Conservation (phyloP, 2,888 invertebrate genomes). For the Xestia xanthographa region DNA sequence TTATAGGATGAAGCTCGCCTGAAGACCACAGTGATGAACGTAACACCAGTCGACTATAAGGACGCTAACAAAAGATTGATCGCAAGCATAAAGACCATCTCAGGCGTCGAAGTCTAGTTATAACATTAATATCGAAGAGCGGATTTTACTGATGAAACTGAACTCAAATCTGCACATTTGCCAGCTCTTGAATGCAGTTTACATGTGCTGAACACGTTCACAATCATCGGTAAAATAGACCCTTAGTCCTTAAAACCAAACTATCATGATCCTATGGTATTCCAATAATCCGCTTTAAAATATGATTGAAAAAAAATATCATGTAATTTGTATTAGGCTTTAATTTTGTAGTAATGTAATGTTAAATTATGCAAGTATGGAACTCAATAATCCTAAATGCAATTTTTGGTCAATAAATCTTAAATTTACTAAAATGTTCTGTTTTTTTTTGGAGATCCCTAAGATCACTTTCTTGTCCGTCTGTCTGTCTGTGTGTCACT, state of each 20-base stretch:
- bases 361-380: constrained; percentile 52
- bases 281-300: constrained; percentile 19
- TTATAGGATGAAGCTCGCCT: constrained; percentile 95
- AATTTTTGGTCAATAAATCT: constrained; percentile 39
- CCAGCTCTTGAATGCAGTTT: neutral
- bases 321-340: constrained; percentile 49
- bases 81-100: constrained; percentile 92
- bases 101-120: constrained; percentile 89
- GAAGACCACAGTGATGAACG: constrained; percentile 93
- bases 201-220: neutral
- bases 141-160: neutral
- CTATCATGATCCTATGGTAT: neutral
- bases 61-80: constrained; percentile 94
- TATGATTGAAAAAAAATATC: constrained; percentile 59
- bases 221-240: neutral
- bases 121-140: neutral
- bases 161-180: neutral
- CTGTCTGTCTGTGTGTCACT: too few species aligned
- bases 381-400: constrained; percentile 18
- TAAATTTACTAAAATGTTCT: constrained; percentile 12
- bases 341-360: constrained; percentile 35
- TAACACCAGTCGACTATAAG: constrained; percentile 93
- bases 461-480: too few species aligned
- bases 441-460: too few species aligned
- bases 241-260: neutral